These are phyloP conservation scores for Nycticryphes semicollaris DNA, from an alignment of 2,113 vertebrate genomes.

Conservation along the genomic window DNA sequence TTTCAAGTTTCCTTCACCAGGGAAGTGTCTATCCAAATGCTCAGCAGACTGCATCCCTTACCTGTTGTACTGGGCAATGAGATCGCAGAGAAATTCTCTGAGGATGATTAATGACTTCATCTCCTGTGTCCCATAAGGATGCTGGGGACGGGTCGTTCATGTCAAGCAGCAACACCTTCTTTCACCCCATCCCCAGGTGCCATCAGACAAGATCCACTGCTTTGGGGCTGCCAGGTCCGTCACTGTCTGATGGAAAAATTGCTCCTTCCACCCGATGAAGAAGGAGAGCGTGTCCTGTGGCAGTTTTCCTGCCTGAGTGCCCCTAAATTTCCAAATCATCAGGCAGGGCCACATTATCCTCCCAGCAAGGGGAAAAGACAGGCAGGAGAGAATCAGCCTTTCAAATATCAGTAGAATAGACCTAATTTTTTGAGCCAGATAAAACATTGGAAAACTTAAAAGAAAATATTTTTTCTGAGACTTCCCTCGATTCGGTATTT, in stretches of 20 bases:
- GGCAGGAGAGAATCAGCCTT: not conserved
- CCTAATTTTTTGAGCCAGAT: not conserved
- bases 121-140: not conserved
- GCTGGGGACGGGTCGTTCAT: not conserved
- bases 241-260: not conserved
- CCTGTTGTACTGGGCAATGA: not conserved
- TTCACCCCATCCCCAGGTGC: not conserved
- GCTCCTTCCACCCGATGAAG: not conserved
- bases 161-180: not conserved
- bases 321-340: not conserved
- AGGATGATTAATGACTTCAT: not conserved
- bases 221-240: not conserved
- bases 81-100: not conserved
- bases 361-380: not conserved
- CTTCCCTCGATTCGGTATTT: not conserved
- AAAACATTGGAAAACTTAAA: not conserved
- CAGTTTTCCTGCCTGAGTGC: not conserved
- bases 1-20: not conserved
- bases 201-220: not conserved
- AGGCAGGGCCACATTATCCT: not conserved
- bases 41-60: not conserved
- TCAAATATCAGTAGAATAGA: not conserved
- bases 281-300: rapidly evolving
- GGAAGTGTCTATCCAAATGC: not conserved
- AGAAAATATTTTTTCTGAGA: not conserved